Conservation (phyloP, 2,797 vertebrate genomes). For the Parauchenoglanis ngamensis region DNA sequence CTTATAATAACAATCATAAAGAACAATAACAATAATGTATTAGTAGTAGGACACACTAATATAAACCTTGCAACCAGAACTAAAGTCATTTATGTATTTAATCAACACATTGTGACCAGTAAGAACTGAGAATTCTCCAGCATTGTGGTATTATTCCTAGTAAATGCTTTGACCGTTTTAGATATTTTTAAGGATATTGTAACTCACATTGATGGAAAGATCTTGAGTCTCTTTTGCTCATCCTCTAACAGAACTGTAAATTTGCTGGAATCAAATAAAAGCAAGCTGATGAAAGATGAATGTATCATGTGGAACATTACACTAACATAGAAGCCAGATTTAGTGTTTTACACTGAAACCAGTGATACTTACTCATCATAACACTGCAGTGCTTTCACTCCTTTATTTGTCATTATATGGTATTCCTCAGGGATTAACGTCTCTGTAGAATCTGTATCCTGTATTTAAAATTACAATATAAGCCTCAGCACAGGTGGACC, state of each 20-base stretch:
- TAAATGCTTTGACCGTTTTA: neutral
- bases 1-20: neutral
- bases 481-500: constrained; percentile 4
- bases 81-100: neutral
- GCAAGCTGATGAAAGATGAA: neutral
- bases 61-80: neutral
- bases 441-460: constrained; percentile 68
- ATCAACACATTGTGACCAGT: neutral
- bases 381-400: constrained; percentile 79
- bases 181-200: constrained; percentile 2
- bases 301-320: neutral
- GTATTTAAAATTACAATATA: constrained; percentile 44
- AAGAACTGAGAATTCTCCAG: neutral
- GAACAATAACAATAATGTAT: neutral
- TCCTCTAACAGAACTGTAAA: constrained; percentile 86
- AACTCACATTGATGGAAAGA: constrained; percentile 89
- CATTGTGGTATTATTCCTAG: neutral
- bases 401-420: constrained; percentile 83
- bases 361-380: constrained; percentile 81
- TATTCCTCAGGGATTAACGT: constrained; percentile 87
- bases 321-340: neutral
- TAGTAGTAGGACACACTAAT: neutral
- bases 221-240: constrained; percentile 76
- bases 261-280: constrained; percentile 74
- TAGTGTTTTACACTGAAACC: neutral